Evolutionary conservation across 2,113 vertebrate species (phyloP), one percentile per base, ranked within the genome.

Genomic region (Melanotaenia duboulayi): DNA sequence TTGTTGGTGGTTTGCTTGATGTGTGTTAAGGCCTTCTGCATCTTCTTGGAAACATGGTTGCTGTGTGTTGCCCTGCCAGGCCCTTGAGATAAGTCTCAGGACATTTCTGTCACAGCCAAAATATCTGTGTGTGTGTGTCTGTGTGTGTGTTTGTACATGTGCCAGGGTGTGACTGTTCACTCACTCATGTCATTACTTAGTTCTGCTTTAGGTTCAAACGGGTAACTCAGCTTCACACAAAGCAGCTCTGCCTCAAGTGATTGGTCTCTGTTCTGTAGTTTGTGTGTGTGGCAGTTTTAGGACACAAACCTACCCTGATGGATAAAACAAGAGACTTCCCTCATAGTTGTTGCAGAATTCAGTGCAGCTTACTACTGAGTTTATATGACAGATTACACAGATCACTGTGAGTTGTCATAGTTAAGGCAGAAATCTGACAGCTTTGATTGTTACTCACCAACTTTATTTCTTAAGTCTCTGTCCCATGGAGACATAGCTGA

Each of bases 21-120:
- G 54, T 11, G 22, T 32, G 62, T 82, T 13, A 17, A 54, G 59
- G 65, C 74, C 74, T 64, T 76, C 67, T 74, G 79, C 74, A 78
- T 67, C 75, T 78, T 88, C 71, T 71, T 84, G 88, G 83, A 83
- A 89, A 84, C 61, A 20, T 55, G 56, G 65, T 63, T 42, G 77
- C 70, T 52, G 55, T 69, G 55, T 78, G 64, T 69, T 84, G 63
- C 65, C 60, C 65, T 82, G 83, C 70, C 75, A 82, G 81, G 39
- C 81, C 77, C 78, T 71, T 19, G 74, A 69, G 80, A 81, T 72
- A 37, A 61, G 63, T 86, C 69, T 69, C 74, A 66, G 52, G 50
- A 40, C 71, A 74, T 72, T 82, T 84, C 51, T 32, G 65, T 82
- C 65, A 70, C 69, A 62, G 75, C 67, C 70, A 65, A 61, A 4